phyloP scores from a whole-genome alignment of 1,140 invertebrate genomes.

The Episyrphus balteatus region DNA sequence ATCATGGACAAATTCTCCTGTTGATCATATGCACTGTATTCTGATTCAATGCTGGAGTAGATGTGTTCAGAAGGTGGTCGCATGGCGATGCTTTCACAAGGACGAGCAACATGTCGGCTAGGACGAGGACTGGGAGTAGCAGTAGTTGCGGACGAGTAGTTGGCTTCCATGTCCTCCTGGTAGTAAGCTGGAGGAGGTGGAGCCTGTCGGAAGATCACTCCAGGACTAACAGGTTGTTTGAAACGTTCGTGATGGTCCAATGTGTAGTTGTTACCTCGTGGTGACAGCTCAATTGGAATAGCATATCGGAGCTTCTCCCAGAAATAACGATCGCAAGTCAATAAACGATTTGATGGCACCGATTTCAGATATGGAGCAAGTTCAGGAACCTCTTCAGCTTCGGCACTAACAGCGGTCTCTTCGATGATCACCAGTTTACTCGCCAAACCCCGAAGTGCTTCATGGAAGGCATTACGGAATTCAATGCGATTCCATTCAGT shows the following conservation, averaged over 20 bases:
- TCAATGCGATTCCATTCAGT: constrained; percentile 78
- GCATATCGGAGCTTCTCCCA: constrained; percentile 84
- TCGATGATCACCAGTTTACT: constrained; percentile 80
- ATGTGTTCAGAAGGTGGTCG: constrained; percentile 74
- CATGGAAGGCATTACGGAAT: constrained; percentile 72
- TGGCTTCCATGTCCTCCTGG: constrained; percentile 45
- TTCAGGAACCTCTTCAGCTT: constrained; percentile 76
- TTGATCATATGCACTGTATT: constrained; percentile 45
- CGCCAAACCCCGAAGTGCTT: constrained; percentile 69
- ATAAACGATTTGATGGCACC: constrained; percentile 60
- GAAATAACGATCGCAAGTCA: constrained; percentile 81
- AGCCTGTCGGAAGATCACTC: constrained; percentile 31
- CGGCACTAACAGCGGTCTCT: constrained; percentile 60
- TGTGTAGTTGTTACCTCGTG: constrained; percentile 39
- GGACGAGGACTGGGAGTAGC: constrained; percentile 51
- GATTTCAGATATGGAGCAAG: constrained; percentile 79
- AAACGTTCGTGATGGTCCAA: constrained; percentile 37
- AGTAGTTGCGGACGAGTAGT: constrained; percentile 51
- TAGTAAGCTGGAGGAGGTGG: constrained; percentile 38
- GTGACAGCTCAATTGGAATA: constrained; percentile 56
- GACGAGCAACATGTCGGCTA: constrained; percentile 28
- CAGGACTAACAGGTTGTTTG: constrained; percentile 37
- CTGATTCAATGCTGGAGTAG: constrained; percentile 77
- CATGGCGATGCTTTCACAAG: constrained; percentile 28
- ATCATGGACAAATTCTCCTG: constrained; percentile 34